Percentiles rank a stretch among this genome's conserved stretches.
phyloP scores from a whole-genome alignment of 2,113 vertebrate genomes.

The Engystomops pustulosus region DNA sequence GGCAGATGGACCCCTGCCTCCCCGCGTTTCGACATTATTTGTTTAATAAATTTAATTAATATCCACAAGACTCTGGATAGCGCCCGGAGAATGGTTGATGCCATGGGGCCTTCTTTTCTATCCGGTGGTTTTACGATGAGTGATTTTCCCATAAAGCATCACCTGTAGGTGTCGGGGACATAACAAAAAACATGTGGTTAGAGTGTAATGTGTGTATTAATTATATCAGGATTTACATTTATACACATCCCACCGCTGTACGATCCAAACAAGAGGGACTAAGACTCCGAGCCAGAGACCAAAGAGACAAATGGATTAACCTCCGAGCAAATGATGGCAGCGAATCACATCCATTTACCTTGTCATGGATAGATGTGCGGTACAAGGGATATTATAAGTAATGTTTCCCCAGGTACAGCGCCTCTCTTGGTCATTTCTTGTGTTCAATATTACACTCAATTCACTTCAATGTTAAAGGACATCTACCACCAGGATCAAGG shows the following conservation, averaged over 20 bases:
- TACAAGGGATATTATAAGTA: background rate
- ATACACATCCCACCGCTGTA: background rate
- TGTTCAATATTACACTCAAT: background rate
- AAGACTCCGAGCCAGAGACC: background rate
- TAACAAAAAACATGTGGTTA: conserved; percentile 72
- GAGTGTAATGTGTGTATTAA: conserved; percentile 70
- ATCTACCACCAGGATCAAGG: too few species aligned
- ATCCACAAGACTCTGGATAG: conserved; percentile 80
- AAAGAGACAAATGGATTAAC: conserved; percentile 14
- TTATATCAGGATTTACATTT: conserved; percentile 61
- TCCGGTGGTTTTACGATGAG: conserved; percentile 74
- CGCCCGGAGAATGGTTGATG: conserved; percentile 77
- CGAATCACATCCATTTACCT: background rate
- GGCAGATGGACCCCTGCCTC: conserved; percentile 86
- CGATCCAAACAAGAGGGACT: background rate
- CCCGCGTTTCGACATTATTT: conserved; percentile 82
- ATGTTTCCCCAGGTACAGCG: background rate
- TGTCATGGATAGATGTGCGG: background rate
- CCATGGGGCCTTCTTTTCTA: conserved; percentile 68
- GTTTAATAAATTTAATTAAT: conserved; percentile 94
- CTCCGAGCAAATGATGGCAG: background rate
- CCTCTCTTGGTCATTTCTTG: background rate
- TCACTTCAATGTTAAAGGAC: background rate
- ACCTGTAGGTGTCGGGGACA: conserved; percentile 72
- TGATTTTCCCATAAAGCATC: conserved; percentile 77